Base-by-base conservation (phyloP, 2,888 invertebrate genomes). In the Ceramica pisi region DNA sequence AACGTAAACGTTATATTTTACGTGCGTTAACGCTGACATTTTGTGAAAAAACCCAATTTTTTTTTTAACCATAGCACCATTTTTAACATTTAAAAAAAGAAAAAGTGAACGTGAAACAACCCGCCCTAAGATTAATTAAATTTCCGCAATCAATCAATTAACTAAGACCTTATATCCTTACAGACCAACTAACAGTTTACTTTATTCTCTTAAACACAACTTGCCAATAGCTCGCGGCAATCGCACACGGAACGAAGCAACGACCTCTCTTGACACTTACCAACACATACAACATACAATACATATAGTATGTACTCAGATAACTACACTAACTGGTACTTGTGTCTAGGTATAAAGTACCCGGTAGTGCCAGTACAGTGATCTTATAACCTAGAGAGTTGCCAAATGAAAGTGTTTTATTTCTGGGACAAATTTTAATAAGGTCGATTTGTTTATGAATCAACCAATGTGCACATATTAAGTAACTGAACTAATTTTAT, bases 261-360 rank as follows among this genome's bases (percentile, higher is more conserved):
- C 59, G 83, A 82, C 64, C 83, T 82, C 74, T 35, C n/a, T 38
- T 74, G 73, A 65, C 70, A 74, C 69, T 50, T 60, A 21, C 1
- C 38, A 31, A 38, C 31, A 14, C 23, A 21, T 3, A 53, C 4
- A 63, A 19, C 14, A 55, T 35, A 46, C 19, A 6, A 19, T 10
- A 21, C 6, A 35, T 55, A 46, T 51, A 38, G 9, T 16, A 5
- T 19, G 46, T 16, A 51, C 14, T 26, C 2, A 31, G 21, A 21
- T n/a, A 31, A 14, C 1, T 75, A 56, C 1, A 23, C 21, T 41
- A 1, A 50, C 56, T 50, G 14, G 41, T 23, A 26, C 41, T 59
- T 16, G 55, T 71, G 38, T 46, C 41, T 69, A 69, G 48, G 19
- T 51, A 41, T 21, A 46, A 53, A 5, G 21, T 2, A 78, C 64